A percentile compares a stretch with the other conserved stretches of the same genome.
These are phyloP conservation scores for Kradibia gibbosae DNA, from an alignment of 1,140 invertebrate species.

Conservation along the genomic window DNA sequence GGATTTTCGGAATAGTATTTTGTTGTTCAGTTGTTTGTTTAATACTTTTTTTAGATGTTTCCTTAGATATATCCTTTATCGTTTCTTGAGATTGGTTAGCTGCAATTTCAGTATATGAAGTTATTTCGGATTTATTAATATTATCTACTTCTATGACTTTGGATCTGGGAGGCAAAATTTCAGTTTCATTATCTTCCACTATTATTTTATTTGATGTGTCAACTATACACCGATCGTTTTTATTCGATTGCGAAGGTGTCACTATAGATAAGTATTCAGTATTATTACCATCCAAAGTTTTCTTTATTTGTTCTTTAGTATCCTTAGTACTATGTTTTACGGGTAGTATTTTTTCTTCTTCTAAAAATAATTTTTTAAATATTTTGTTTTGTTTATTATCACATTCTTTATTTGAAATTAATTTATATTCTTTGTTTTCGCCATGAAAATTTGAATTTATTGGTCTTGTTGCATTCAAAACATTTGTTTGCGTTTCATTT, in stretches of 20 bases:
- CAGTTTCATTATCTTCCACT: conserved; percentile 21
- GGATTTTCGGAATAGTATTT: conserved; percentile 64
- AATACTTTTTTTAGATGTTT: neutral
- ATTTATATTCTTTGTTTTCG: neutral
- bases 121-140: neutral
- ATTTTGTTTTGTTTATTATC: neutral
- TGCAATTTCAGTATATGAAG: conserved; percentile 20
- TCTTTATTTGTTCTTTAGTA: neutral
- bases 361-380: neutral
- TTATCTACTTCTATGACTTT: conserved; percentile 9
- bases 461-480: neutral
- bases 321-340: neutral
- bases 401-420: neutral
- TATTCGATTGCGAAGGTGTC: no score
- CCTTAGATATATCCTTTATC: neutral
- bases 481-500: neutral
- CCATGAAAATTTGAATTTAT: neutral
- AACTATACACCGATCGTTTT: neutral
- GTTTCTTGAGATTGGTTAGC: neutral
- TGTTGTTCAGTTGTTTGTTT: conserved; percentile 24
- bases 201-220: neutral
- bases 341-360: neutral
- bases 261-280: no score
- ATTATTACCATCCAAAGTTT: no score
- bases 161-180: conserved; percentile 17